Base-by-base conservation (phyloP, 2,797 vertebrate genomes). In the Sebastolobus alascanus region DNA sequence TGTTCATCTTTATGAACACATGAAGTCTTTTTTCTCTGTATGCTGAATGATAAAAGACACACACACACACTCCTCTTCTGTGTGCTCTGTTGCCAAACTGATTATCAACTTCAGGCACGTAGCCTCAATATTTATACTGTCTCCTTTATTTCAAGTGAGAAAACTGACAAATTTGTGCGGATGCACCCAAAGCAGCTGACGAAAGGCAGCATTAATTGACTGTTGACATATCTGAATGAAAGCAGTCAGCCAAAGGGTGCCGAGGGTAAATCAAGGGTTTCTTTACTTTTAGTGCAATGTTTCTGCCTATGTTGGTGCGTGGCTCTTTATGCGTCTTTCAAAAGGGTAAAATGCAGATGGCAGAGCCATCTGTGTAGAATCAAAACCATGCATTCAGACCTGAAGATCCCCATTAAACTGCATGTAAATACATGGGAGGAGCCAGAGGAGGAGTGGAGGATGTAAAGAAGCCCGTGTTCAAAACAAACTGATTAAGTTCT, bases 361-460 rank as follows among this genome's bases (percentile, higher is more conserved):
- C 89, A 90, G 92, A 90, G 93, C 94, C 95, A 95, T 96, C 94
- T 95, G 95, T 93, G 93, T 89, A 85, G 91, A 94, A 94, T 95
- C 94, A 95, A 95, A 95, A 94, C 94, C 93, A 87, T 93, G 93
- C 93, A 96, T 96, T 96, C 94, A 96, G 92, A 93, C 90, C 92
- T 95, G 91, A 94, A 93, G 93, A 94, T 91, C 93, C 89, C 92
- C 73, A 94, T 92, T 94, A 95, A 94, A 90, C 83, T 76, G 77
- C 89, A 92, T 91, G 93, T 89, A 94, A 94, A 95, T 88, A 95
- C 75, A 9, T 88, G 87, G 93, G 92, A 85, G 93, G 94, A 89
- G 93, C 82, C 84, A 87, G 82, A 88, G 91, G 92, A 91, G 94
- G 89, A 91, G 91, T 63, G 73, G 82, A 87, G 90, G 91, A 94